Base-by-base conservation (phyloP, 2,888 invertebrate genomes). In the Galeruca laticollis region DNA sequence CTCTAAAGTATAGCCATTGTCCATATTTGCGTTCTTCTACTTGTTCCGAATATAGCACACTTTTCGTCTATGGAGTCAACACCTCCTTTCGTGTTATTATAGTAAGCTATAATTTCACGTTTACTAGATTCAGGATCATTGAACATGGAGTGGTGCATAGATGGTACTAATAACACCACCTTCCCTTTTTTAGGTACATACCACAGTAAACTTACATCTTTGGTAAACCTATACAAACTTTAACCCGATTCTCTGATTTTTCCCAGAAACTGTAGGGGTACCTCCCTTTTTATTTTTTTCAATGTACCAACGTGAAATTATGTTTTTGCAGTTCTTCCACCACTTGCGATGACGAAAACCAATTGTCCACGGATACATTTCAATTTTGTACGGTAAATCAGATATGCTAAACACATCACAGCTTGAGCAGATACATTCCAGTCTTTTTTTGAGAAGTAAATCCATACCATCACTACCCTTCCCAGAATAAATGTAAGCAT, bases 401-500 rank as follows among this genome's bases (percentile, higher is more conserved):
- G 76, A 63, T 72, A 60, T 20, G 74, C 26, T 18, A 77, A 66
- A 26, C 73, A 60, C 15, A 76, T 57, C 5, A 73, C 69, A 20
- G 56, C 59, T 59, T 69, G 67, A 15, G 71, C 52, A 18, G 70
- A 72, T n/a, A 59, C 64, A 33, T 33, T 43, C 26, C 33, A 63
- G n/a, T 63, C 52, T n/a, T 33, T 63, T 63, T 73, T 75, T 76
- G n/a, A n/a, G n/a, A n/a, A n/a, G n/a, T n/a, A n/a, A n/a, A n/a
- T n/a, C n/a, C n/a, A n/a, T n/a, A n/a, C n/a, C n/a, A n/a, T n/a
- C n/a, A n/a, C n/a, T n/a, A n/a, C n/a, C n/a, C n/a, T 79, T 80
- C 49, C 80, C 80, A 60, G 60, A 47, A 69, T 81, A 80, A 37
- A 81, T 71, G 60, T 81, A 79, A 15, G 73, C 77, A 72, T 79